Conservation (phyloP, 2,888 invertebrate species). For the Corbicula japonica region DNA sequence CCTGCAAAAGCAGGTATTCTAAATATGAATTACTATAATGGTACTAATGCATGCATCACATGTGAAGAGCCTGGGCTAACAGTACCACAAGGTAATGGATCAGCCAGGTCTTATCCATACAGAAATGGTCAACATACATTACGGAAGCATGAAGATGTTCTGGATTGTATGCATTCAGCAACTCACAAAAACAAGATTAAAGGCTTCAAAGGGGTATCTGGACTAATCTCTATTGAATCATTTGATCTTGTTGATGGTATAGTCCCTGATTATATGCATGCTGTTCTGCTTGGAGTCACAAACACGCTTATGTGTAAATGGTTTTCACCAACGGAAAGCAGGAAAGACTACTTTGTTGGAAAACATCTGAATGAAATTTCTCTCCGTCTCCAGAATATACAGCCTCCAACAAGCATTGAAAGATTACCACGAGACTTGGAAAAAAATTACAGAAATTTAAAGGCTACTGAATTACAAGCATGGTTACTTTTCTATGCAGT, state of each 20-base stretch:
- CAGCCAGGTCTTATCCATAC: constrained; percentile 33
- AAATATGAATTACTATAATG: constrained; percentile 62
- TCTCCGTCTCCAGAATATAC: constrained; percentile 26
- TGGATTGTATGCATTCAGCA: constrained; percentile 20
- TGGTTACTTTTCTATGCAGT: constrained; percentile 43
- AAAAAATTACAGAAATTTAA: constrained; percentile 23
- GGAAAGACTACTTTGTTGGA: constrained; percentile 49
- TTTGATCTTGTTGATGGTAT: constrained; percentile 43
- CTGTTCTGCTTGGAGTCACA: constrained; percentile 40
- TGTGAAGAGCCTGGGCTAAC: constrained; percentile 59
- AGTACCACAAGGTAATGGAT: constrained; percentile 44
- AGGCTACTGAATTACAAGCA: constrained; percentile 38
- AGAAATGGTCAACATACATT: constrained; percentile 31
- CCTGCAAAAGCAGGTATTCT: constrained; percentile 58
- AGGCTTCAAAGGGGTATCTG: constrained; percentile 53
- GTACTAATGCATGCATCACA: constrained; percentile 48
- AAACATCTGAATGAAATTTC: constrained; percentile 42
- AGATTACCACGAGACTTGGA: constrained; percentile 46
- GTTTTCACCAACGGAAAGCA: constrained; percentile 46
- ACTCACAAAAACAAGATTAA: too few species aligned
- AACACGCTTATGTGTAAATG: constrained; percentile 44
- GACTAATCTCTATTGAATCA: constrained; percentile 33
- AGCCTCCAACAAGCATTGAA: constrained; percentile 34
- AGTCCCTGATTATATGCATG: constrained; percentile 52
- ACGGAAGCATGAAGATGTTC: constrained; percentile 28